A percentile compares a stretch with the other conserved stretches of the same genome.
phyloP scores from a whole-genome alignment of 1,140 invertebrate species.

The Nautilus pompilius region DNA sequence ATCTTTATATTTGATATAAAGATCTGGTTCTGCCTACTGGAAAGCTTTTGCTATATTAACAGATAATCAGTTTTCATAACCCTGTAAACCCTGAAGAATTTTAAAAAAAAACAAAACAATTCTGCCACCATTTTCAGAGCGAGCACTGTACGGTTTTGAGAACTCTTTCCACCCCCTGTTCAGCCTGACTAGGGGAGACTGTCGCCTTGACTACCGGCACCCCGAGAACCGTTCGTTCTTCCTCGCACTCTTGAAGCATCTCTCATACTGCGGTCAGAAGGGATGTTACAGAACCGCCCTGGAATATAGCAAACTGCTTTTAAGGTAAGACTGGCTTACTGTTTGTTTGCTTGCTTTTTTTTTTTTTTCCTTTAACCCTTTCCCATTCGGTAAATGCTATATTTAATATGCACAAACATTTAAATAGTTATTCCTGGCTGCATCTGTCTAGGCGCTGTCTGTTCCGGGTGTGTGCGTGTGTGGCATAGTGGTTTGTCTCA shows the following conservation, averaged over 20 bases:
- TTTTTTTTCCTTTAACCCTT: not conserved
- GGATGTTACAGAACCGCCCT: constrained; percentile 60
- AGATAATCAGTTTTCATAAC: not conserved
- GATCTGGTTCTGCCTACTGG: not conserved
- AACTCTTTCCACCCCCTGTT: constrained; percentile 78
- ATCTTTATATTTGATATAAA: not conserved
- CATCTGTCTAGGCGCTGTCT: too few relatives aligned
- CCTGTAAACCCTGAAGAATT: not conserved
- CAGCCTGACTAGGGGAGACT: constrained; percentile 71
- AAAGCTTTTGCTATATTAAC: not conserved
- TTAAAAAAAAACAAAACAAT: not conserved
- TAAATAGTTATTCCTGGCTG: too few relatives aligned
- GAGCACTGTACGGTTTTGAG: constrained; percentile 75
- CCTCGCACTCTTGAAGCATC: constrained; percentile 80
- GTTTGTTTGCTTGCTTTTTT: too few relatives aligned
- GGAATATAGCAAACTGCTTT: constrained; percentile 58
- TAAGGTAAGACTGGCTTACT: constrained; percentile 46
- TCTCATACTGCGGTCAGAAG: constrained; percentile 74
- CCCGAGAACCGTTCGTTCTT: constrained; percentile 85
- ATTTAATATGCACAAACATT: too few relatives aligned
- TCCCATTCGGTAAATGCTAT: too few relatives aligned
- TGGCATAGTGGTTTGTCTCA: too few relatives aligned
- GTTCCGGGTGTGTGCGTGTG: too few relatives aligned
- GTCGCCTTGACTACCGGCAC: constrained; percentile 74
- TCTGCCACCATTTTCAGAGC: constrained; percentile 57